Evolutionary conservation across 2,113 vertebrate species (phyloP), one percentile per base, ranked within the genome.

Genomic region (Mobula birostris): DNA sequence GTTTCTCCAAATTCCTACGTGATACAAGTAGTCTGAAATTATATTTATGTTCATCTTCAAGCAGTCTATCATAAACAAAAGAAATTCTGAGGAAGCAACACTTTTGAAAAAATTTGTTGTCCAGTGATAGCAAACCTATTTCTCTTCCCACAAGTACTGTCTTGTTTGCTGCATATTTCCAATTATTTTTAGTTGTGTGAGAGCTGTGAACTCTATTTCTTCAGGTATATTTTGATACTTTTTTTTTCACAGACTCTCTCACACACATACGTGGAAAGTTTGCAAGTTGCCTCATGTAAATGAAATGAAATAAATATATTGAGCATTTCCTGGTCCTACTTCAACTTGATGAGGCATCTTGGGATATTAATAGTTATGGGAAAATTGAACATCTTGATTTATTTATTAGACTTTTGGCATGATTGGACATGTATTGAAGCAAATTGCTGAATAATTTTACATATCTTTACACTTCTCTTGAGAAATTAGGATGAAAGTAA

Each of bases 281-380:
- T 68, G 61, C 2, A 21, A 7, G 27, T 32, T 17, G 66, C 63
- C 85, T 32, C 29, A 68, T 29, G 63, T 32, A 32, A 15, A 88
- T 88, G 29, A 68, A n/a, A 58, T 85, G 56, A 85, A 58, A 90
- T 68, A 68, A 90, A 90, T 66, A 68, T n/a, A 32, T 90, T 66
- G 66, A 61, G 85, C 61, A 90, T n/a, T 90, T 90, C 5, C 61
- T 7, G 27, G 61, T 19, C 29, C 32, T 66, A 66, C 6, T 90
- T 68, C 85, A 66, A 90, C 29, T 90, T 90, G 61, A 90, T 90
- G n/a, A 90, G 85, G 5, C 29, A 90, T 61, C 29, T 90, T 90
- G 29, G 85, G n/a, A 36, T 29, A 66, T 61, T 85, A 32, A 88
- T 32, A 88, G 27, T 32, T 63, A 32, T 2, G n/a, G 85, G 5